A percentile compares a stretch with the other conserved stretches of the same genome.
These are phyloP conservation scores for Dolichotis patagonum DNA, from an alignment of 2,113 vertebrate genomes.

Conservation along the genomic window DNA sequence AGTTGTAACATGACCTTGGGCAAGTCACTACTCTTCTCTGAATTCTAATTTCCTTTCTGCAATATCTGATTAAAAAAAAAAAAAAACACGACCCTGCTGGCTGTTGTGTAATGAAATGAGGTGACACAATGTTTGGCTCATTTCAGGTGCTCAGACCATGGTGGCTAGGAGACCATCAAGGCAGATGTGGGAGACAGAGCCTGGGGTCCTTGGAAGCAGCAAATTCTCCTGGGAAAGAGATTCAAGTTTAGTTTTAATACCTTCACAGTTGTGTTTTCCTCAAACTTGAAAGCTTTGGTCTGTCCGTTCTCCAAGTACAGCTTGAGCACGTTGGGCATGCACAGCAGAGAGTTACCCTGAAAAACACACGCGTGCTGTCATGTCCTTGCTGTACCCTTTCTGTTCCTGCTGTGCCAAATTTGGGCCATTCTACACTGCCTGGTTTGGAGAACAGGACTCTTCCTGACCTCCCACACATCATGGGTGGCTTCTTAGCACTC, in stretches of 20 bases:
- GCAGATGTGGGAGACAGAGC: background rate
- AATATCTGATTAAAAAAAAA: background rate
- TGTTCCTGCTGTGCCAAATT: background rate
- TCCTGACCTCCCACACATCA: background rate
- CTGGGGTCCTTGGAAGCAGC: background rate
- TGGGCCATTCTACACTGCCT: background rate
- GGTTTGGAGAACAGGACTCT: background rate
- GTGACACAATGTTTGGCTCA: background rate
- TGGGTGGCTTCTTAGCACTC: background rate
- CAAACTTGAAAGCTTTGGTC: conserved; percentile 98
- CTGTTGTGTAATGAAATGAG: background rate
- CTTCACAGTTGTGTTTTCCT: conserved; percentile 95
- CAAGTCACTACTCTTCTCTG: background rate
- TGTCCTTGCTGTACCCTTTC: background rate
- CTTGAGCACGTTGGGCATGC: conserved; percentile 98
- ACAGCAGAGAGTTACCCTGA: conserved; percentile 97
- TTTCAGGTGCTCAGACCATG: background rate
- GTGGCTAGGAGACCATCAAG: background rate
- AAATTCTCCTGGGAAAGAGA: background rate
- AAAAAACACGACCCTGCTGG: background rate
- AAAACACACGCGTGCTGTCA: conserved; percentile 74
- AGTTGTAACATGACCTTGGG: background rate
- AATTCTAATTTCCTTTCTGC: background rate
- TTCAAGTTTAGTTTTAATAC: conserved; percentile 80
- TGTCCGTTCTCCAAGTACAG: conserved; percentile 98